Conservation (phyloP, 2,888 invertebrate genomes). For the Cactoblastis cactorum region DNA sequence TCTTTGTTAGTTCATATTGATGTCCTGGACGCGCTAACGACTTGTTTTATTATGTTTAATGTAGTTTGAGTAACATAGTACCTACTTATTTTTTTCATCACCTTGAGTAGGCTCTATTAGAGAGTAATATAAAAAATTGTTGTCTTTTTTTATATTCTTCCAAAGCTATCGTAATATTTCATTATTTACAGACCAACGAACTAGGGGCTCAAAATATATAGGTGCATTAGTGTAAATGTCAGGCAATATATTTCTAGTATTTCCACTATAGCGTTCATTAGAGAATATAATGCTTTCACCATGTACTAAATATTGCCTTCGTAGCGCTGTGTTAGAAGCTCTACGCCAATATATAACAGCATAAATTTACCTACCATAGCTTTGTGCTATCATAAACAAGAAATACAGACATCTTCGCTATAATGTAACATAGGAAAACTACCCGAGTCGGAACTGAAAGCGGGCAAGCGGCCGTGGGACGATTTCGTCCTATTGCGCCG, state of each 20-base stretch:
- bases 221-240: too few relatives aligned
- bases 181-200: too few relatives aligned
- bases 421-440: conserved; percentile 57
- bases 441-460: conserved; percentile 46
- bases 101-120: background rate
- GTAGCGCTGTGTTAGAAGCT: conserved; percentile 37
- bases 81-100: background rate
- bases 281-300: too few relatives aligned
- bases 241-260: background rate
- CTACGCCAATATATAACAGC: conserved; percentile 50
- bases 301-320: conserved; percentile 30
- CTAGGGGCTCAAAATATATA: too few relatives aligned
- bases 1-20: conserved; percentile 53
- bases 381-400: conserved; percentile 69
- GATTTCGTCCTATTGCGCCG: conserved; percentile 49
- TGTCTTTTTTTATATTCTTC: too few relatives aligned
- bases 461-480: conserved; percentile 37
- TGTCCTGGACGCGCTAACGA: conserved; percentile 41
- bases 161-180: too few relatives aligned
- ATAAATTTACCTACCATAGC: conserved; percentile 65
- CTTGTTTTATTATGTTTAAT: conserved; percentile 24
- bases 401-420: conserved; percentile 67
- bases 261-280: background rate
- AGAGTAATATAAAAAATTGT: too few relatives aligned
- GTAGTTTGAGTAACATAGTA: conserved; percentile 15